Evolutionary conservation across 2,113 vertebrate genomes (phyloP).

Genomic region (Corynorhinus townsendii): DNA sequence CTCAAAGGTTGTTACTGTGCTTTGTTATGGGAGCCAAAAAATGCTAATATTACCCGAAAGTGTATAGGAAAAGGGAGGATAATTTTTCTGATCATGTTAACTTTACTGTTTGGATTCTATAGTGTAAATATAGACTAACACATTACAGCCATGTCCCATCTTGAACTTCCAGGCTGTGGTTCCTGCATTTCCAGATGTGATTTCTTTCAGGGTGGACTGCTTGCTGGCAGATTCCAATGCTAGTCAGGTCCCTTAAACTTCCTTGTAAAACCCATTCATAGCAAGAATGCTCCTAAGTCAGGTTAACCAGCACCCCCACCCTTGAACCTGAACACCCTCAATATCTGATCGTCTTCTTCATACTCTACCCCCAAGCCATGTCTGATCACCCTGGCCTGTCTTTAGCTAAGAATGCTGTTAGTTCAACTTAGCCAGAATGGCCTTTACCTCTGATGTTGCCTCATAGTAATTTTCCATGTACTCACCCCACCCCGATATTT

Average conservation of each 20-base stretch:
- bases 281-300: not conserved
- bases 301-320: not conserved
- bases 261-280: not conserved
- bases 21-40: not conserved
- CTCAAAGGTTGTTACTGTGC: not conserved
- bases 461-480: not conserved
- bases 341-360: not conserved
- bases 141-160: not conserved
- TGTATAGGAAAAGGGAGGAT: not conserved
- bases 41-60: too few species aligned
- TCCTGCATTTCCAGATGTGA: not conserved
- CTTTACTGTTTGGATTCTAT: not conserved
- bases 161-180: not conserved
- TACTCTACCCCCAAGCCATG: too few species aligned
- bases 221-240: not conserved
- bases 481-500: not conserved
- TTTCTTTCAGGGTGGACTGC: not conserved
- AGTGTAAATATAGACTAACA: not conserved
- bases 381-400: not conserved
- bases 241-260: not conserved
- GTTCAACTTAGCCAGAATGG: not conserved
- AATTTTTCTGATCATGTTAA: not conserved
- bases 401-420: not conserved
- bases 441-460: not conserved
- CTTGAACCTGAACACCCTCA: not conserved